Conservation (phyloP, 1,140 invertebrate species). For the Drosophila albomicans region DNA sequence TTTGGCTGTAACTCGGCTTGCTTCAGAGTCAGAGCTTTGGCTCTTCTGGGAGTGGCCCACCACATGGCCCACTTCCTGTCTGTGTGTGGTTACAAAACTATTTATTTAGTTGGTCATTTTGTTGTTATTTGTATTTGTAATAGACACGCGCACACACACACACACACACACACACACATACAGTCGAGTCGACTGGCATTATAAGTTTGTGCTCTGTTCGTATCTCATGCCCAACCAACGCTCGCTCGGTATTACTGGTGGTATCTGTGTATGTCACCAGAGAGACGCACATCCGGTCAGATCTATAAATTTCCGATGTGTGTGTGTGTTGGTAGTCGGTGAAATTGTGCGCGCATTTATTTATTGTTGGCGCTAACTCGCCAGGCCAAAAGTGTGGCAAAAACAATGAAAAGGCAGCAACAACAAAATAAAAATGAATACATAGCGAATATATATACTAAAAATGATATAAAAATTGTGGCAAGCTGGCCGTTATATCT, state of each 20-base stretch:
- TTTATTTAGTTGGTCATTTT: conserved; percentile 83
- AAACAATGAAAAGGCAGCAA: conserved; percentile 56
- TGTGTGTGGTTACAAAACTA: conserved; percentile 76
- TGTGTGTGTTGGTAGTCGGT: conserved; percentile 37
- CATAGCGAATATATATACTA: conserved; percentile 35
- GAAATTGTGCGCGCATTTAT: conserved; percentile 73
- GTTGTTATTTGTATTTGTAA: conserved; percentile 80
- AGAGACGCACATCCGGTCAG: conserved; percentile 79
- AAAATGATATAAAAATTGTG: conserved; percentile 79
- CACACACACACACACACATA: conserved; percentile 16
- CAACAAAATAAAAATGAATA: conserved; percentile 22
- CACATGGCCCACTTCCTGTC: conserved; percentile 42
- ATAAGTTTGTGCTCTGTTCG: conserved; percentile 46
- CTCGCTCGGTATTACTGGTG: conserved; percentile 31
- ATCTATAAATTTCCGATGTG: conserved; percentile 76
- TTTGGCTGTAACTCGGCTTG: background rate
- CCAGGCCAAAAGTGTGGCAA: conserved; percentile 69
- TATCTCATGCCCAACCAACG: conserved; percentile 38
- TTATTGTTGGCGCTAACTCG: conserved; percentile 80
- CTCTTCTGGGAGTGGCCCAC: conserved; percentile 10
- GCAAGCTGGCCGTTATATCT: conserved; percentile 30
- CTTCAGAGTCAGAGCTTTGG: background rate
- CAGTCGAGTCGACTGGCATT: conserved; percentile 30
- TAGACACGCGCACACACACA: conserved; percentile 60
- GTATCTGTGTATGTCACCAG: conserved; percentile 69